These are phyloP conservation scores for Nannoperca obscura DNA, from an alignment of 2,797 vertebrate genomes.

Conservation along the genomic window DNA sequence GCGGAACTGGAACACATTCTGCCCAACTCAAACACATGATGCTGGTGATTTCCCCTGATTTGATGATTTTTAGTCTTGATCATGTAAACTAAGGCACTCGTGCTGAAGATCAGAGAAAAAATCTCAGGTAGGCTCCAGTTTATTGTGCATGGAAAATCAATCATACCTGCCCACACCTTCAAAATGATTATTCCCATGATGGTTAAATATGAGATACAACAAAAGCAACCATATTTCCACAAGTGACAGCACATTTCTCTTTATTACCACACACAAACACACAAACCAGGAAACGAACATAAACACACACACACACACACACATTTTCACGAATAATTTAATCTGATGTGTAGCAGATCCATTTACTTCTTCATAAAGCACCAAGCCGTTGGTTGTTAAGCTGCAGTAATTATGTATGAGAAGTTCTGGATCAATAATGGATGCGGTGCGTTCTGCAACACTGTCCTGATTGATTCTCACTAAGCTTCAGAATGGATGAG, in stretches of 20 bases:
- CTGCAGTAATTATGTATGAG: conserved; percentile 83
- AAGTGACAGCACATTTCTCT: conserved; percentile 59
- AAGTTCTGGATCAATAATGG: conserved; percentile 80
- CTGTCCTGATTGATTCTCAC: conserved; percentile 77
- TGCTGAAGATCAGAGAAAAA: conserved; percentile 19
- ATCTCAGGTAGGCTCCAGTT: not conserved
- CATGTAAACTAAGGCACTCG: conserved; percentile 15
- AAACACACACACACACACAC: conserved; percentile 39
- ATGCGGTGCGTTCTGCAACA: conserved; percentile 74
- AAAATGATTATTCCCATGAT: conserved; percentile 4
- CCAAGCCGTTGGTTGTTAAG: conserved; percentile 71
- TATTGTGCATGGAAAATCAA: conserved; percentile 22
- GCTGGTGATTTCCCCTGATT: conserved; percentile 32
- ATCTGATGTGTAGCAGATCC: conserved; percentile 56
- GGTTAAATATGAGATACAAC: conserved; percentile 14
- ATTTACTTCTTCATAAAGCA: conserved; percentile 77
- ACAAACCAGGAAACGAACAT: not conserved
- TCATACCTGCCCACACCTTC: conserved; percentile 16
- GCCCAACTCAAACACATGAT: not conserved
- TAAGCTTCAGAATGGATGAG: conserved; percentile 66
- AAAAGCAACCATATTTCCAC: conserved; percentile 44
- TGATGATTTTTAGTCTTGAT: conserved; percentile 32
- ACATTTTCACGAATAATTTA: conserved; percentile 56
- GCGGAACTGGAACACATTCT: not conserved
- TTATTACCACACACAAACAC: conserved; percentile 42